Evolutionary conservation across 2,888 invertebrate genomes (phyloP).

Genomic region (Thysanoteuthis rhombus): DNA sequence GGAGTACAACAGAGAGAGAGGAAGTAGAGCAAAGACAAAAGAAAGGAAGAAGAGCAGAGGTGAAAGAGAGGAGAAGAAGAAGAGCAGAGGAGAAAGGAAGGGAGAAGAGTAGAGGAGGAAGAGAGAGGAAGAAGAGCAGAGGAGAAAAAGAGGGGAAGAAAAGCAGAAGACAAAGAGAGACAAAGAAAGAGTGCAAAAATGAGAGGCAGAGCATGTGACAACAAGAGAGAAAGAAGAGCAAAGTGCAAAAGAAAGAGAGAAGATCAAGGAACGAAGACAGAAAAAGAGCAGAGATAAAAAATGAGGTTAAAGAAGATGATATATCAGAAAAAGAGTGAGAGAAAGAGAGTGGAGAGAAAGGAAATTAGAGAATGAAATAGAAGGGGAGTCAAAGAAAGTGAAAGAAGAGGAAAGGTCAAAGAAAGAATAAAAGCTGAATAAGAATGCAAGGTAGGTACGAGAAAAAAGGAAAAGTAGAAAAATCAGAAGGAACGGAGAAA

Average conservation of each 20-base stretch:
- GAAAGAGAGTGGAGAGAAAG: neutral
- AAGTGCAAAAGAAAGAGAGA: neutral
- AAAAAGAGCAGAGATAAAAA: neutral
- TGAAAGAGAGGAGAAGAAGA: fast-evolving
- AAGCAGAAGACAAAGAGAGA: neutral
- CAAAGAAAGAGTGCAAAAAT: neutral
- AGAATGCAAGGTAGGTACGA: too few relatives aligned
- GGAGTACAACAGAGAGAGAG: too few relatives aligned
- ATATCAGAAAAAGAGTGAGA: neutral
- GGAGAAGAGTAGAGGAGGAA: neutral
- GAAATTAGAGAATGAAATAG: neutral
- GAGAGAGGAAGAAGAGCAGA: neutral
- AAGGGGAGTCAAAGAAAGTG: neutral
- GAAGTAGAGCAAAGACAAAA: too few relatives aligned
- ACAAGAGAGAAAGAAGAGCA: neutral
- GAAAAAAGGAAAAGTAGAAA: neutral
- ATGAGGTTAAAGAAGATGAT: neutral
- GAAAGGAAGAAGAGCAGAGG: too few relatives aligned
- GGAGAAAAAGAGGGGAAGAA: neutral
- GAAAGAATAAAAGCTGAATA: neutral
- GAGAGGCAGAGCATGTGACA: neutral
- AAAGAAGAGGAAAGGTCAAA: neutral
- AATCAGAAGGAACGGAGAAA: neutral
- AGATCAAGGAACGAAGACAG: neutral
- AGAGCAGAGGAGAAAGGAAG: neutral